Base-by-base conservation (phyloP, 2,797 vertebrate genomes). In the Phylloscopus collybita region DNA sequence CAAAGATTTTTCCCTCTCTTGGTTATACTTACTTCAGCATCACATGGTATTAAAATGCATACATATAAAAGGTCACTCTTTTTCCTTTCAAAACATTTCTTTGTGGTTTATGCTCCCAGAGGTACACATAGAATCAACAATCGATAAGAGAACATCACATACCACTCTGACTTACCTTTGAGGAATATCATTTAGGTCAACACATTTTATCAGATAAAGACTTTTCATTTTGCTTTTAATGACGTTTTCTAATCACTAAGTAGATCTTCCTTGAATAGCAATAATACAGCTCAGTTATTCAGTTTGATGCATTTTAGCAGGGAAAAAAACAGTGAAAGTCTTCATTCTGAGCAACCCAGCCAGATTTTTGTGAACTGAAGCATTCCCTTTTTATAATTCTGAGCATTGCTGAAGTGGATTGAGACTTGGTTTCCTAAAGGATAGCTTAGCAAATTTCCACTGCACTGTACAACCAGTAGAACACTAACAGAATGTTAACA, bases 31-130 rank as follows among this genome's bases (percentile, higher is more conserved):
- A 96, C 97, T 97, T 95, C 90, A 97, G 92, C 92, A 96, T 97
- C 96, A 93, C 96, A 97, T 62, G 94, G 95, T 96, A 97, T 98
- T 98, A 97, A 98, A 98, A 98, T 95, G 86, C 94, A 88, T 97
- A 80, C 86, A 56, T 72, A 86, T 97, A 97, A 98, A 98, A 98
- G 98, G 98, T 98, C 98, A 98, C 60, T 96, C 90, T 95, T 97
- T 95, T 97, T 95, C 90, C 40, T 86, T 98, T 98, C 97, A 98
- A 97, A 98, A 97, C 94, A 97, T 97, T 97, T 98, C 97, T 97
- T 96, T 89, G 92, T 95, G 87, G 86, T 95, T 97, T 98, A 93
- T 96, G 57, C 78, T 97, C 97, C 97, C 97, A 95, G 90, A 96
- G 97, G 97, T 80, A 76, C 70, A 61, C 73, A 71, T 4, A 92